phyloP scores from a whole-genome alignment of 2,888 invertebrate genomes.

The Eristalis pertinax region DNA sequence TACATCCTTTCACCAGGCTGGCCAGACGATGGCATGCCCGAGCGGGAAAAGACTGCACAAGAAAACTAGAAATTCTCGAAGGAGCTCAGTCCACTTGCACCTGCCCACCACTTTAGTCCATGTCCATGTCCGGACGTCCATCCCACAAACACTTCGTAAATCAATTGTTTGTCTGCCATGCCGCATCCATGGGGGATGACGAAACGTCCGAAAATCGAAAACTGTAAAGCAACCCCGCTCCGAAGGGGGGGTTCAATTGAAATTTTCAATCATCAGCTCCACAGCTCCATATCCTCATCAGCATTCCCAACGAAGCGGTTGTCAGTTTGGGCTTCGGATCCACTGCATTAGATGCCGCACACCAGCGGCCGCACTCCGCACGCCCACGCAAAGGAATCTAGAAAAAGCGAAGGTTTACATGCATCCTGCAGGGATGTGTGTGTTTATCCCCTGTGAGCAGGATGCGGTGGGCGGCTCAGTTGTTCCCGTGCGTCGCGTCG shows the following conservation, averaged over 20 bases:
- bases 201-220: slow-evolving; percentile 16
- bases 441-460: slow-evolving; percentile 9
- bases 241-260: slow-evolving; percentile 23
- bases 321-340: slow-evolving; percentile 1
- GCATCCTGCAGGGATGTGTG: slow-evolving; percentile 7
- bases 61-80: not conserved
- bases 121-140: not conserved
- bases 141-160: slow-evolving; percentile 52
- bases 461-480: slow-evolving; percentile 1
- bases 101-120: not conserved
- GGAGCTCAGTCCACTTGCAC: not conserved
- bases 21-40: not conserved
- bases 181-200: not conserved
- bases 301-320: not conserved
- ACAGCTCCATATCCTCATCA: slow-evolving; percentile 40
- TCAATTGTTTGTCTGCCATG: slow-evolving; percentile 39
- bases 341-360: slow-evolving; percentile 41
- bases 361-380: not conserved
- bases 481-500: too few species aligned
- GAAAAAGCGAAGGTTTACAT: slow-evolving; percentile 17
- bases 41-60: not conserved
- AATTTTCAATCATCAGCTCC: slow-evolving; percentile 57
- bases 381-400: not conserved
- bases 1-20: slow-evolving; percentile 5
- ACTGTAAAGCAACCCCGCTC: not conserved